Percentiles rank a stretch among this genome's conserved stretches.
These are phyloP conservation scores for Acrobasis consociella DNA, from an alignment of 2,888 invertebrate genomes.

Conservation along the genomic window DNA sequence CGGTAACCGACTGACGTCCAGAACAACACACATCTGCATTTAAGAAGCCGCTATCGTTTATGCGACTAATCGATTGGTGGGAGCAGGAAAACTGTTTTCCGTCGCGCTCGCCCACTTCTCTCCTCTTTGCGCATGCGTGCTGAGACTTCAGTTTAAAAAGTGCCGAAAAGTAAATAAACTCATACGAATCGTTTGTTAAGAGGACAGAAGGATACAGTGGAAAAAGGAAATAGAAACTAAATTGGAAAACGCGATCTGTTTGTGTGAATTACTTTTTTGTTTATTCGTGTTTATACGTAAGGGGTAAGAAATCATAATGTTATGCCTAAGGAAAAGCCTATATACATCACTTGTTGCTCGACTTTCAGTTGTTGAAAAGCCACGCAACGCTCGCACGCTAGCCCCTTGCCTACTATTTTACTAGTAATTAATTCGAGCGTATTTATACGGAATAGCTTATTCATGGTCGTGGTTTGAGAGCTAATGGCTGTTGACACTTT, in stretches of 20 bases:
- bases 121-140: conserved; percentile 70
- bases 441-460: conserved; percentile 36
- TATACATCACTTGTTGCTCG: conserved; percentile 77
- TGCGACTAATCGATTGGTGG: conserved; percentile 83
- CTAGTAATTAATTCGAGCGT: conserved; percentile 58
- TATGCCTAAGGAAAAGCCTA: conserved; percentile 54
- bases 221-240: conserved; percentile 24
- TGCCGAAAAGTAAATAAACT: conserved; percentile 80
- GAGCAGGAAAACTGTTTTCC: conserved; percentile 73
- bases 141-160: conserved; percentile 67
- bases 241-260: not conserved
- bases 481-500: conserved; percentile 24
- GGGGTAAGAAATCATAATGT: conserved; percentile 33
- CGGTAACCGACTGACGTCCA: conserved; percentile 77
- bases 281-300: not conserved
- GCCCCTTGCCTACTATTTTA: conserved; percentile 55
- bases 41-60: conserved; percentile 82
- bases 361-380: conserved; percentile 73
- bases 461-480: conserved; percentile 25
- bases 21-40: conserved; percentile 82
- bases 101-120: conserved; percentile 62
- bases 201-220: conserved; percentile 54
- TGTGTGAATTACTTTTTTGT: not conserved
- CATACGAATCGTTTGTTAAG: conserved; percentile 68
- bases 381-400: conserved; percentile 72